These are phyloP conservation scores for Gallinago paraguaiae DNA, from an alignment of 2,113 vertebrate species.

Conservation along the genomic window DNA sequence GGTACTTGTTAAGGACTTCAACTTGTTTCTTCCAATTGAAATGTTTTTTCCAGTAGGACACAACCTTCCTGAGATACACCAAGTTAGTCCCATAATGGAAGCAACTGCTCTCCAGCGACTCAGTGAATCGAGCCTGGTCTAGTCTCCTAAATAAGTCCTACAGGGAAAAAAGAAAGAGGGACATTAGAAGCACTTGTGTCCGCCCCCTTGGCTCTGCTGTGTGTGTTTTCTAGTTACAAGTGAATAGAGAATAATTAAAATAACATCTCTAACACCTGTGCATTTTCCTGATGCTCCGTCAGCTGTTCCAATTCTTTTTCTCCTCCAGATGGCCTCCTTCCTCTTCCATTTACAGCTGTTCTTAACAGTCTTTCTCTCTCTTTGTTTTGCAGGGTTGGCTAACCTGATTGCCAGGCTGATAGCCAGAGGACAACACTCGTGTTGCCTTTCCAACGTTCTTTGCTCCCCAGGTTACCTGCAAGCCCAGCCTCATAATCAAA, in stretches of 20 bases:
- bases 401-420: neutral
- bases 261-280: neutral
- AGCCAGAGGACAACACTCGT: neutral
- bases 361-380: neutral
- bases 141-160: constrained; percentile 79
- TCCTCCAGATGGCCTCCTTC: constrained; percentile 39
- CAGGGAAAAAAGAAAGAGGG: neutral
- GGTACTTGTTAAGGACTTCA: constrained; percentile 77
- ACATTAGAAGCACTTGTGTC: neutral
- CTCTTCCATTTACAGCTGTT: constrained; percentile 23
- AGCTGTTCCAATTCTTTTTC: neutral
- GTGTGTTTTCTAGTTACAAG: neutral
- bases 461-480: neutral
- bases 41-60: constrained; percentile 78
- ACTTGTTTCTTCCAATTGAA: constrained; percentile 82
- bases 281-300: neutral
- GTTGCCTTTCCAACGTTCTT: neutral
- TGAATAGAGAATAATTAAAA: neutral
- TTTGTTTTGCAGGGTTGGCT: neutral
- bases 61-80: constrained; percentile 66
- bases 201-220: neutral
- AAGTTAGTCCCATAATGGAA: constrained; percentile 80
- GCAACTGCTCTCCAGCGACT: constrained; percentile 71
- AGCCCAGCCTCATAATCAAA: neutral
- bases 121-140: constrained; percentile 63